Evolutionary conservation across 1,140 invertebrate genomes (phyloP).

Genomic region (Popillia japonica): DNA sequence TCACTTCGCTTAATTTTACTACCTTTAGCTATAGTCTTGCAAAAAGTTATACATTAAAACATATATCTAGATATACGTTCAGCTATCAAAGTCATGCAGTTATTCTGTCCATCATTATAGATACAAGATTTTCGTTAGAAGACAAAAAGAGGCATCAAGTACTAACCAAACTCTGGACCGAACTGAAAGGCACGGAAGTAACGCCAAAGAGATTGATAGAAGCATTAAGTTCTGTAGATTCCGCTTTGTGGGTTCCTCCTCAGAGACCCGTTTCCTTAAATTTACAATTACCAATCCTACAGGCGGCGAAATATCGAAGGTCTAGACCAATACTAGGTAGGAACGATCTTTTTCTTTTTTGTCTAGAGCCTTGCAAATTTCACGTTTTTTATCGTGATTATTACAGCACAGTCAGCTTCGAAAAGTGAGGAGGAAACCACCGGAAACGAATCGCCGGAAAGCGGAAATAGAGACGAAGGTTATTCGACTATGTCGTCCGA

Average conservation of each 20-base stretch:
- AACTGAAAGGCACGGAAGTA: constrained; percentile 67
- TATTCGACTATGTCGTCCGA: constrained; percentile 92
- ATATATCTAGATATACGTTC: neutral
- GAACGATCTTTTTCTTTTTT: neutral
- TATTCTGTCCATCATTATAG: constrained; percentile 42
- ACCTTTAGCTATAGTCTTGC: no score
- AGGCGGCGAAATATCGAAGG: constrained; percentile 61
- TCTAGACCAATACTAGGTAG: constrained; percentile 54
- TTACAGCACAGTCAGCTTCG: constrained; percentile 54
- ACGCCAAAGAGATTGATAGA: constrained; percentile 66
- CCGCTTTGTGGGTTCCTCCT: constrained; percentile 69
- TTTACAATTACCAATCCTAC: constrained; percentile 67
- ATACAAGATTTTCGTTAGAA: constrained; percentile 64
- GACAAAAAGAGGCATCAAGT: constrained; percentile 69
- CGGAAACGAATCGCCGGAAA: constrained; percentile 72
- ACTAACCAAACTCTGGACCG: constrained; percentile 68
- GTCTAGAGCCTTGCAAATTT: no score
- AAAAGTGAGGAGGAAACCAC: constrained; percentile 67
- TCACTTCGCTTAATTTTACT: no score
- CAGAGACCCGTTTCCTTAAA: constrained; percentile 71
- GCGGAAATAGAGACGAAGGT: constrained; percentile 83
- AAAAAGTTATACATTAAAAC: no score
- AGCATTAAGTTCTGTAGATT: constrained; percentile 68
- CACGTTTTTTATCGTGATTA: no score
- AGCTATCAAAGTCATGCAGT: constrained; percentile 28